Evolutionary conservation across 2,888 invertebrate species (phyloP).

Genomic region (Pharmacophagus antenor): DNA sequence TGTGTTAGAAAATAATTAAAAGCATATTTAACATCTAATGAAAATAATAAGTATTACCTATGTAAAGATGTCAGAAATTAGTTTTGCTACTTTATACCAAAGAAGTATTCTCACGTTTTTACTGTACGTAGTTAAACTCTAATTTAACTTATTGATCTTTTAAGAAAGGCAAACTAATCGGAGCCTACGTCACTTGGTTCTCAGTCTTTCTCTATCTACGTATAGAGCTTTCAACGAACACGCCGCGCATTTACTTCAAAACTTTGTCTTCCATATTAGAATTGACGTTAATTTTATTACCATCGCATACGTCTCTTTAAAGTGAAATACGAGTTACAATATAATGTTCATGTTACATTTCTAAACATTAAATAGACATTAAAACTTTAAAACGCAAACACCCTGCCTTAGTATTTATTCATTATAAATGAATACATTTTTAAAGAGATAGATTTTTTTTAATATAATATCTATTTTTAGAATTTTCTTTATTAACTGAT

Average conservation of each 20-base stretch:
- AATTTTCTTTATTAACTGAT: no score
- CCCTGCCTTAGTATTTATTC: no score
- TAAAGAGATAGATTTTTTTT: no score
- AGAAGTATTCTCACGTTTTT: not conserved
- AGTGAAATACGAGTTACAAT: not conserved
- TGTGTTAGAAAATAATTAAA: no score
- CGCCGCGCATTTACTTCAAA: not conserved
- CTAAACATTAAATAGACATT: not conserved
- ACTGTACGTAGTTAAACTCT: conserved; percentile 3
- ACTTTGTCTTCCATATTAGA: conserved; percentile 4
- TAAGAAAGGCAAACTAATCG: conserved; percentile 25
- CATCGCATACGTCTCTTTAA: not conserved
- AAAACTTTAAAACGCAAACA: no score
- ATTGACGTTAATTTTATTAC: not conserved
- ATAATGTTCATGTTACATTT: not conserved
- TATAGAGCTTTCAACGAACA: conserved; percentile 2
- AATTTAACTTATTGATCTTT: conserved; percentile 25
- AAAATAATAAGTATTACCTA: not conserved
- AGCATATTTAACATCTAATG: no score
- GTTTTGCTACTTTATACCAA: not conserved
- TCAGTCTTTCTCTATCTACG: conserved; percentile 8
- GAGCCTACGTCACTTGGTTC: conserved; percentile 22
- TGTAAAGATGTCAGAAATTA: not conserved
- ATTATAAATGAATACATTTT: no score
- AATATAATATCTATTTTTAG: no score